These are phyloP conservation scores for Numenius phaeopus DNA, from an alignment of 2,797 vertebrate genomes.

Conservation along the genomic window DNA sequence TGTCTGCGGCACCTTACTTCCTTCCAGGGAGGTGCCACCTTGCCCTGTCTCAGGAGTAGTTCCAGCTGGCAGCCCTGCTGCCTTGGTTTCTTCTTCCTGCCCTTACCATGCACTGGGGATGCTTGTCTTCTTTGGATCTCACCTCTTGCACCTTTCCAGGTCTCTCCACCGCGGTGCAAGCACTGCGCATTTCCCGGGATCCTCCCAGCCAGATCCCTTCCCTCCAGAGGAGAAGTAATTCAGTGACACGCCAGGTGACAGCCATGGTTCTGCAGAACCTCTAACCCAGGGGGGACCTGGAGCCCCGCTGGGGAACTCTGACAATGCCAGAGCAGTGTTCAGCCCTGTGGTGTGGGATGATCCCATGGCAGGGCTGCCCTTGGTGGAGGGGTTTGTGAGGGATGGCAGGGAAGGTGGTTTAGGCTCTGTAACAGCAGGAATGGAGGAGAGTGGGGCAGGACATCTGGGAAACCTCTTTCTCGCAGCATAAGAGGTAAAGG, in stretches of 20 bases:
- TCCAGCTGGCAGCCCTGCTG: neutral
- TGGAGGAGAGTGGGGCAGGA: neutral
- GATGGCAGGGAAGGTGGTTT: neutral
- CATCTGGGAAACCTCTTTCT: neutral
- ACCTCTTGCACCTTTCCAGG: neutral
- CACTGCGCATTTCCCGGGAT: neutral
- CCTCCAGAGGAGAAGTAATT: neutral
- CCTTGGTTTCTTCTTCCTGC: neutral
- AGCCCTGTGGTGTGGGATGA: neutral
- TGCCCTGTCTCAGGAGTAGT: neutral
- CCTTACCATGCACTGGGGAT: neutral
- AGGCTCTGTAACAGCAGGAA: neutral
- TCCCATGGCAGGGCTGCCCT: neutral
- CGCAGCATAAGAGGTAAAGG: neutral
- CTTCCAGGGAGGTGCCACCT: neutral
- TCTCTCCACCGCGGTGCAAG: neutral
- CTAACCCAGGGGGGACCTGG: neutral
- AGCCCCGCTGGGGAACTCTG: neutral
- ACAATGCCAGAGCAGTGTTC: neutral
- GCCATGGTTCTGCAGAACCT: neutral
- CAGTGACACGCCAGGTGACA: rapidly evolving
- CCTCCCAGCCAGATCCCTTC: neutral
- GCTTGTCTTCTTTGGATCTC: neutral
- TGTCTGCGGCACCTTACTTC: neutral
- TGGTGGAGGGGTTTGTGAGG: neutral